A percentile compares a stretch with the other conserved stretches of the same genome.
These are phyloP conservation scores for Melinopterus prodromus DNA, from an alignment of 2,888 invertebrate species.

Conservation along the genomic window DNA sequence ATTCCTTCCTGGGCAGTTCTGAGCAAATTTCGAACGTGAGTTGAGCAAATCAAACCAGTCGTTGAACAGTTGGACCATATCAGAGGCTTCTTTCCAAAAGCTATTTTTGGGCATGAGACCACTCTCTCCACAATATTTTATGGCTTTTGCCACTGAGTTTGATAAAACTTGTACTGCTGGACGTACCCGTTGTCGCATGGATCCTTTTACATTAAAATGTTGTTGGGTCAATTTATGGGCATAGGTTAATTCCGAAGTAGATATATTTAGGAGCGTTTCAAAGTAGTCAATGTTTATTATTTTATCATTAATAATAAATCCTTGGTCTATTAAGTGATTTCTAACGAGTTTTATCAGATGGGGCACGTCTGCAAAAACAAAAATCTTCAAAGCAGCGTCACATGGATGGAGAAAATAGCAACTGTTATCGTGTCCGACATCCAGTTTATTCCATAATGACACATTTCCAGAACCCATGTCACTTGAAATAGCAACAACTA, in stretches of 20 bases:
- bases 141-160: slow-evolving; percentile 23
- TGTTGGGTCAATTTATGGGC: slow-evolving; percentile 41
- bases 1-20: slow-evolving; percentile 34
- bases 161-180: slow-evolving; percentile 38
- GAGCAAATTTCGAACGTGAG: slow-evolving; percentile 38
- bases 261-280: slow-evolving; percentile 14
- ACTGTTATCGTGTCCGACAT: slow-evolving; percentile 35
- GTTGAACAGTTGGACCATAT: slow-evolving; percentile 38
- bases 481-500: slow-evolving; percentile 34
- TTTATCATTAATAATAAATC: slow-evolving; percentile 31
- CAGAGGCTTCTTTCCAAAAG: slow-evolving; percentile 31
- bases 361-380: slow-evolving; percentile 41
- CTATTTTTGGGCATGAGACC: slow-evolving; percentile 33
- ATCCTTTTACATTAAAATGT: slow-evolving; percentile 43
- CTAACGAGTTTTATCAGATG: slow-evolving; percentile 38
- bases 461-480: slow-evolving; percentile 33
- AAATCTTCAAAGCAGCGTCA: slow-evolving; percentile 33
- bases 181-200: slow-evolving; percentile 43
- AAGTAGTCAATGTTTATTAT: slow-evolving; percentile 28
- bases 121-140: slow-evolving; percentile 36
- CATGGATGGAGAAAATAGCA: slow-evolving; percentile 25
- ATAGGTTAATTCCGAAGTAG: slow-evolving; percentile 39
- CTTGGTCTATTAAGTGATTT: slow-evolving; percentile 39
- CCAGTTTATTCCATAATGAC: slow-evolving; percentile 31
- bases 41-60: slow-evolving; percentile 47